These are phyloP conservation scores for Seriola quinqueradiata DNA, from an alignment of 2,113 vertebrate species.

Conservation along the genomic window DNA sequence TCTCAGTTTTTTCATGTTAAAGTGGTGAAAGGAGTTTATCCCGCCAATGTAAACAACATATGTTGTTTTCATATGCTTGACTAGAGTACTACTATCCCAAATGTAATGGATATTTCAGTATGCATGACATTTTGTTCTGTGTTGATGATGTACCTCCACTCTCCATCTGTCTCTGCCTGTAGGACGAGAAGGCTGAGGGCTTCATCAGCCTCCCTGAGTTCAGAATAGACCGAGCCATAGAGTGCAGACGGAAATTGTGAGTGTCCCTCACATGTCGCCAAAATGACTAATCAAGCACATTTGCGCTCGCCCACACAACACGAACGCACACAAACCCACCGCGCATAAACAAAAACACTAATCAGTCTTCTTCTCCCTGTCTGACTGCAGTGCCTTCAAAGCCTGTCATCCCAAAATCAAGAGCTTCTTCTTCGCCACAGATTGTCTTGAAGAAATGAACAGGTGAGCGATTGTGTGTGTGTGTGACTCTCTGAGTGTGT, in stretches of 20 bases:
- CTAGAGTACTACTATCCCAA: constrained; percentile 19
- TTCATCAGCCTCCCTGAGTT: constrained; percentile 95
- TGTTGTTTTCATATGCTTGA: constrained; percentile 61
- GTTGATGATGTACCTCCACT: constrained; percentile 62
- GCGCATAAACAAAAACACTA: constrained; percentile 35
- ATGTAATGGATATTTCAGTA: constrained; percentile 53
- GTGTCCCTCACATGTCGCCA: constrained; percentile 75
- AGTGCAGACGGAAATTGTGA: constrained; percentile 94
- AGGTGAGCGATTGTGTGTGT: constrained; percentile 82
- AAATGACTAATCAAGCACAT: constrained; percentile 78
- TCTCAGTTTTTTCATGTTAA: constrained; percentile 17
- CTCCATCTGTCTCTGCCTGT: constrained; percentile 74
- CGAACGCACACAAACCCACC: constrained; percentile 20
- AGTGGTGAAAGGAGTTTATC: constrained; percentile 22
- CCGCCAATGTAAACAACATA: constrained; percentile 57
- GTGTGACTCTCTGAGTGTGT: constrained; percentile 1
- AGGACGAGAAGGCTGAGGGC: constrained; percentile 94
- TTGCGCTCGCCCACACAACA: constrained; percentile 60
- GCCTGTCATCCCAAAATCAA: constrained; percentile 95
- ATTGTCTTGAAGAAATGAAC: constrained; percentile 95
- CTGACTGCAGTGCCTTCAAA: constrained; percentile 90
- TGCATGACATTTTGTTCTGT: constrained; percentile 68
- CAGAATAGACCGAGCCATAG: constrained; percentile 92
- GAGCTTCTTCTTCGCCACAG: constrained; percentile 94
- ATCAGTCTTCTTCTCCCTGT: constrained; percentile 63